Evolutionary conservation across 2,797 vertebrate species (phyloP).

Genomic region (Crocodylus rhombifer): DNA sequence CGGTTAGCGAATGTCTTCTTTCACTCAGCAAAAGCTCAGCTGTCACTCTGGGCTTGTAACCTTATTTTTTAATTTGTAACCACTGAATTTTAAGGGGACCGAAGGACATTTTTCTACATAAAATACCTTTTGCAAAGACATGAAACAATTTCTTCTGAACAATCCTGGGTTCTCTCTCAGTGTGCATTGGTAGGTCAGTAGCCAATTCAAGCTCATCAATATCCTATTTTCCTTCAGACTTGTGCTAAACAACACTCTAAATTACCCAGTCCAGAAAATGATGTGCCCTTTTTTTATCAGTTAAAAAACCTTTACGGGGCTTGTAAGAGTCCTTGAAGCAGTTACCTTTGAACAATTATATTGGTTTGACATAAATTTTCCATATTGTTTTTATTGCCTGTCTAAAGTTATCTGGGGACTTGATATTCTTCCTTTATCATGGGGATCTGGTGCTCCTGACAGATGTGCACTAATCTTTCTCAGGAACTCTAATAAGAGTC

Average conservation of each 20-base stretch:
- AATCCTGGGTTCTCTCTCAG: neutral
- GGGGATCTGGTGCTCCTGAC: conserved; percentile 37
- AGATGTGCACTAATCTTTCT: conserved; percentile 48
- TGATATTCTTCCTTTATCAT: conserved; percentile 20
- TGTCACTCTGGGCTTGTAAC: neutral
- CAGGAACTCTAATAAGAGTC: conserved; percentile 53
- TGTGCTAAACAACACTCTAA: neutral
- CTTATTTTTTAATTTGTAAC: neutral
- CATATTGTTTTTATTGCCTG: conserved; percentile 66
- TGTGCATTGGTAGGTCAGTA: neutral
- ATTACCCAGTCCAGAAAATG: neutral
- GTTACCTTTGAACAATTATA: conserved; percentile 59
- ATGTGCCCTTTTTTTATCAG: conserved; percentile 17
- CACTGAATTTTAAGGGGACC: accelerated
- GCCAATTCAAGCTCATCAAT: neutral
- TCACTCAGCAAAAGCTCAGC: neutral
- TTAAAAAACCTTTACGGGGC: conserved; percentile 28
- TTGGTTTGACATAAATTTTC: conserved; percentile 49
- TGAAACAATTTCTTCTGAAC: neutral
- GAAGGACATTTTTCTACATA: neutral
- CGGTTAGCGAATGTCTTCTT: neutral
- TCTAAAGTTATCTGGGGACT: conserved; percentile 44
- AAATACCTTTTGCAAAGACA: neutral
- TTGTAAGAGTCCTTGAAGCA: conserved; percentile 23
- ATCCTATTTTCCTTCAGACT: neutral